Conservation (phyloP, 2,797 vertebrate genomes). For the Paramormyrops hopkinsi region DNA sequence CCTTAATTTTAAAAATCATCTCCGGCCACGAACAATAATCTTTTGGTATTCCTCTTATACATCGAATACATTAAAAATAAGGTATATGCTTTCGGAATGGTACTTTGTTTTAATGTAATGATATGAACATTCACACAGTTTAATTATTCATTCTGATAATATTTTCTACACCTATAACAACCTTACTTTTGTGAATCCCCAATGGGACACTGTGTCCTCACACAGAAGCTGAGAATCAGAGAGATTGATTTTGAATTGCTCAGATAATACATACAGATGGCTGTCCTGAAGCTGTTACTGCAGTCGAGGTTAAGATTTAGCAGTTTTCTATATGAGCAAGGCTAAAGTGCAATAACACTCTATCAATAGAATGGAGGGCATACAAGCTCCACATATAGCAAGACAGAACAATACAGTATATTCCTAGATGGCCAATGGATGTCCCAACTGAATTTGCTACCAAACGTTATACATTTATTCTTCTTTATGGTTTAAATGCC, state of each 20-base stretch:
- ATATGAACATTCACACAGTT: neutral
- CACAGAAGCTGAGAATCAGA: neutral
- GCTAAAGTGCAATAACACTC: conserved; percentile 18
- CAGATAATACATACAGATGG: conserved; percentile 13
- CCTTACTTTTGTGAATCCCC: neutral
- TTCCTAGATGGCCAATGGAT: neutral
- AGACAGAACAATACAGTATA: conserved; percentile 8
- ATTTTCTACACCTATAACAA: neutral
- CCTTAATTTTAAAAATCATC: neutral
- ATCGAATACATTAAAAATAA: neutral
- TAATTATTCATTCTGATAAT: neutral
- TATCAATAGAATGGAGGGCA: neutral
- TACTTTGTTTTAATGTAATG: neutral
- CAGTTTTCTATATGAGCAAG: conserved; percentile 20
- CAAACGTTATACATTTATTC: conserved; percentile 16
- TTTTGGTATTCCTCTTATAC: neutral
- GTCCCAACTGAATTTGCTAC: neutral
- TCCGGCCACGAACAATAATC: neutral
- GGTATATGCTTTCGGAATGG: neutral
- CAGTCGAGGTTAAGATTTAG: conserved; percentile 18
- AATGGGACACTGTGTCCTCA: neutral
- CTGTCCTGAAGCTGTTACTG: conserved; percentile 15
- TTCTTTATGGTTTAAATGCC: conserved; percentile 11
- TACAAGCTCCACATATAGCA: conserved; percentile 7
- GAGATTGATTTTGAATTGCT: conserved; percentile 17